A percentile compares a stretch with the other conserved stretches of the same genome.
Conservation (phyloP, 2,113 vertebrate species). For the Pyxicephalus adspersus region DNA sequence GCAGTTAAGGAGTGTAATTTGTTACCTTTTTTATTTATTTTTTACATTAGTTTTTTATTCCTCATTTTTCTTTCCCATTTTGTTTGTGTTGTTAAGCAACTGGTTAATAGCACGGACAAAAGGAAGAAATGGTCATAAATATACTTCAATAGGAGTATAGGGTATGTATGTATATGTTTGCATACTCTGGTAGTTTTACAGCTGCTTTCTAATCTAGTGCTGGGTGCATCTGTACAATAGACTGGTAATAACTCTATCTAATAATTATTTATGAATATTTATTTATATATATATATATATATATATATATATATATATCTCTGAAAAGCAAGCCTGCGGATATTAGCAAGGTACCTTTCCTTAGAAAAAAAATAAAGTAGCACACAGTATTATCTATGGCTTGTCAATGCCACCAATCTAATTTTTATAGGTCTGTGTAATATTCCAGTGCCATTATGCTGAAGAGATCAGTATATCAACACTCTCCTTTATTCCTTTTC, state of each 20-base stretch:
- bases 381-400: slow-evolving; percentile 17
- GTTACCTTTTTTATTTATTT: slow-evolving; percentile 14
- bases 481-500: slow-evolving; percentile 22
- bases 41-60: fast-evolving
- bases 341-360: no score
- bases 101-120: neutral
- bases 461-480: neutral
- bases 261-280: no score
- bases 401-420: slow-evolving; percentile 42
- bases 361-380: no score
- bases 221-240: no score
- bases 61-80: neutral
- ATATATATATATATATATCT: no score
- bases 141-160: no score
- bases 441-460: neutral
- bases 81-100: fast-evolving
- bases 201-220: no score
- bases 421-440: slow-evolving; percentile 5
- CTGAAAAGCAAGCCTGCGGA: no score
- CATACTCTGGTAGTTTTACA: no score
- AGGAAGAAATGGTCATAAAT: neutral
- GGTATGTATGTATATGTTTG: no score
- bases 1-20: fast-evolving
- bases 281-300: no score
- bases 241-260: no score